A percentile compares a stretch with the other conserved stretches of the same genome.
These are phyloP conservation scores for Brachirus orientalis DNA, from an alignment of 2,113 vertebrate species.

Conservation along the genomic window DNA sequence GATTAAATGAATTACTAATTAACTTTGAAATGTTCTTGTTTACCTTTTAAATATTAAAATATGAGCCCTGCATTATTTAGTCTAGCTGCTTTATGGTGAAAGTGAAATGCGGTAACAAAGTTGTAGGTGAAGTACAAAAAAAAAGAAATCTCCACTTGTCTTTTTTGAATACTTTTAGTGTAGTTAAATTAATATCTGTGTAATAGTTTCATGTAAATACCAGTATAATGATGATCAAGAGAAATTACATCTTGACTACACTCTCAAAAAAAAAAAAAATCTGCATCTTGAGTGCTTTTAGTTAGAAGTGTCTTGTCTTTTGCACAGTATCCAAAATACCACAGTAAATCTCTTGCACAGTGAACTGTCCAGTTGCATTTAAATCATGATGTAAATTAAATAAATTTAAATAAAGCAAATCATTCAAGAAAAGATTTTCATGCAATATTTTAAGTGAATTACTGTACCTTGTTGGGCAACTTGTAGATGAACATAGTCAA, in stretches of 20 bases:
- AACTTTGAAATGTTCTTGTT: slow-evolving; percentile 56
- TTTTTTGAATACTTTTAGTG: slow-evolving; percentile 69
- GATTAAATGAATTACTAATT: slow-evolving; percentile 50
- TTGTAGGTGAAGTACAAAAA: slow-evolving; percentile 50
- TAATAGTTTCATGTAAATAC: slow-evolving; percentile 74
- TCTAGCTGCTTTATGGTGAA: slow-evolving; percentile 75
- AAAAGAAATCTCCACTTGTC: slow-evolving; percentile 59
- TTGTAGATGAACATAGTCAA: slow-evolving; percentile 81
- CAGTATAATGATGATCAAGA: slow-evolving; percentile 49
- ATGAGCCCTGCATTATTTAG: slow-evolving; percentile 63
- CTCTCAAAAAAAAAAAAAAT: slow-evolving; percentile 38
- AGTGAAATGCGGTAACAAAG: slow-evolving; percentile 69
- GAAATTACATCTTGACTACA: slow-evolving; percentile 54
- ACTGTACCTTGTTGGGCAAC: slow-evolving; percentile 84
- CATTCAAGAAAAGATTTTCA: slow-evolving; percentile 63
- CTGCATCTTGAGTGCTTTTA: slow-evolving; percentile 66
- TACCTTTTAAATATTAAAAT: slow-evolving; percentile 65
- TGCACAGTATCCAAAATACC: slow-evolving; percentile 61
- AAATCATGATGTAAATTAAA: slow-evolving; percentile 64
- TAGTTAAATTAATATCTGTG: slow-evolving; percentile 73
- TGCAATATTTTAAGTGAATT: slow-evolving; percentile 79
- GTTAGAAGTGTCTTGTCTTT: slow-evolving; percentile 67
- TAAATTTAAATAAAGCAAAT: slow-evolving; percentile 44
- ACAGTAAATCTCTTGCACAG: slow-evolving; percentile 56
- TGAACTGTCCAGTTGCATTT: slow-evolving; percentile 43